Conservation (phyloP, 1,140 invertebrate species). For the Drosophila virilis region DNA sequence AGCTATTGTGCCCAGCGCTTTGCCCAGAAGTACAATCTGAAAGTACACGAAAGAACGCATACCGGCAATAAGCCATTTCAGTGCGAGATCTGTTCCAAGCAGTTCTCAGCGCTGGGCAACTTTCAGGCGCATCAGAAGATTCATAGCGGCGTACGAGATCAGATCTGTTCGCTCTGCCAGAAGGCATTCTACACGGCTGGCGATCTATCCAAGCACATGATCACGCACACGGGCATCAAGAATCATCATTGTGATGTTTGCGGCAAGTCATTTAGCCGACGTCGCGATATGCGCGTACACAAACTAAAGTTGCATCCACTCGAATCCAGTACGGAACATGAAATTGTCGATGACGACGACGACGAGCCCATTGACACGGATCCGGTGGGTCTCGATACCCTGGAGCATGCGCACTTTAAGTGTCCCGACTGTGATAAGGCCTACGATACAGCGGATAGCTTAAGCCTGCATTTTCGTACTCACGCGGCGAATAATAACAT, state of each 20-base stretch:
- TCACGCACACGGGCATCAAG: constrained; percentile 90
- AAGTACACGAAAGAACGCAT: constrained; percentile 92
- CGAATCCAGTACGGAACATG: constrained; percentile 57
- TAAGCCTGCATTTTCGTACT: constrained; percentile 77
- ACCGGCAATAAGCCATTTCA: constrained; percentile 92
- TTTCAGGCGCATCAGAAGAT: constrained; percentile 87
- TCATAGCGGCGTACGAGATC: constrained; percentile 86
- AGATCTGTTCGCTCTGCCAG: constrained; percentile 88
- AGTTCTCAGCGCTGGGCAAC: constrained; percentile 86
- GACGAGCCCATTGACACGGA: constrained; percentile 76
- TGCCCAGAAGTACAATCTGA: constrained; percentile 93
- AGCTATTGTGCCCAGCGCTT: constrained; percentile 91
- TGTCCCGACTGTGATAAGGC: constrained; percentile 83
- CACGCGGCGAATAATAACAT: constrained; percentile 72
- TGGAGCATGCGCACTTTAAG: constrained; percentile 73
- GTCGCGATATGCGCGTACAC: constrained; percentile 85
- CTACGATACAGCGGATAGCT: constrained; percentile 71
- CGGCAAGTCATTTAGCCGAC: constrained; percentile 89
- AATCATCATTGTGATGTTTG: constrained; percentile 91
- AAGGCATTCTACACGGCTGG: constrained; percentile 90
- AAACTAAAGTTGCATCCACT: constrained; percentile 77
- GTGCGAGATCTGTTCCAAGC: constrained; percentile 90
- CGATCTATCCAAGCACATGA: constrained; percentile 89
- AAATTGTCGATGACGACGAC: constrained; percentile 76
- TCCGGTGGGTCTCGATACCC: constrained; percentile 65